These are phyloP conservation scores for Agrochola circellaris DNA, from an alignment of 2,888 invertebrate species.

Conservation along the genomic window DNA sequence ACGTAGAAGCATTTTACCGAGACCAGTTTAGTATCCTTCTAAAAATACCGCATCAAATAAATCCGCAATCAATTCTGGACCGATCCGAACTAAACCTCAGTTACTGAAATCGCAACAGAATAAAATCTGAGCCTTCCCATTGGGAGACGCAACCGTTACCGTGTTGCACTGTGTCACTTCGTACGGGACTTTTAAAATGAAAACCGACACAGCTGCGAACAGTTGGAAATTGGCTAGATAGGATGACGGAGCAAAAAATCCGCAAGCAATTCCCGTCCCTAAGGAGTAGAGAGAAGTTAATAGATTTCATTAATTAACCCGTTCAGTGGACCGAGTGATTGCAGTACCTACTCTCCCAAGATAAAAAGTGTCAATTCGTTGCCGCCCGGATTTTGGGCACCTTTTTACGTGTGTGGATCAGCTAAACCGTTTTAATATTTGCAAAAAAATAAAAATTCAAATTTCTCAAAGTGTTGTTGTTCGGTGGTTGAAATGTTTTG, in stretches of 20 bases:
- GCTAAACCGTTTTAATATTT: constrained; percentile 70
- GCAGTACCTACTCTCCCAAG: constrained; percentile 82
- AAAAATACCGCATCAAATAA: constrained; percentile 66
- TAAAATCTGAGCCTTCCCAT: constrained; percentile 62
- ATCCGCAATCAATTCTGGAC: constrained; percentile 68
- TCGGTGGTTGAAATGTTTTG: neutral
- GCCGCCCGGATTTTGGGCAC: constrained; percentile 79
- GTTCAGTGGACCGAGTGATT: constrained; percentile 90
- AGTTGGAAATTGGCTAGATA: constrained; percentile 79
- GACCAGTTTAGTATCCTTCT: constrained; percentile 52
- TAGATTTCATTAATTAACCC: constrained; percentile 91
- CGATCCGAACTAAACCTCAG: constrained; percentile 59
- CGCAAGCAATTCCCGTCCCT: constrained; percentile 80
- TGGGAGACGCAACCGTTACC: constrained; percentile 43
- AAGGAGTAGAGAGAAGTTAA: constrained; percentile 87
- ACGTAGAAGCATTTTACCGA: constrained; percentile 33
- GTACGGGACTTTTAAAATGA: constrained; percentile 63
- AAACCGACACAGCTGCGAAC: constrained; percentile 64
- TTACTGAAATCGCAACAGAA: constrained; percentile 63
- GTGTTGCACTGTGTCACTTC: constrained; percentile 59
- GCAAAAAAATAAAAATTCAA: constrained; percentile 16
- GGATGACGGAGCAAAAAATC: constrained; percentile 84
- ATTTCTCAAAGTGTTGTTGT: constrained; percentile 11
- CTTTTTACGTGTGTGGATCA: constrained; percentile 76
- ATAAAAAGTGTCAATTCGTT: constrained; percentile 86